phyloP scores from a whole-genome alignment of 2,797 vertebrate species.

The Staurois parvus region DNA sequence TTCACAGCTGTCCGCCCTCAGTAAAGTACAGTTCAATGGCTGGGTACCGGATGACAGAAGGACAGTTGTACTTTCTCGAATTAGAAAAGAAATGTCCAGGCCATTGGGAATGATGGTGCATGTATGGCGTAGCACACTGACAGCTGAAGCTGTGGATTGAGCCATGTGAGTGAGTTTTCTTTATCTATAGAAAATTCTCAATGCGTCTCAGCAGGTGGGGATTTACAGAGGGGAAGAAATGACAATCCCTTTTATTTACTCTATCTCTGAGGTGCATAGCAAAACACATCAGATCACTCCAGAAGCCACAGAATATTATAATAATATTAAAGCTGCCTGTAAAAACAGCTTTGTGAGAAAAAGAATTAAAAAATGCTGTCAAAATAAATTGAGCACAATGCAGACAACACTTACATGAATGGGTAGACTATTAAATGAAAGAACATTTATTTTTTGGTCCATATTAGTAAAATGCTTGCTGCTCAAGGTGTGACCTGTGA shows the following conservation, averaged over 20 bases:
- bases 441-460: slow-evolving; percentile 7
- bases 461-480: slow-evolving; percentile 11
- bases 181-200: slow-evolving; percentile 19
- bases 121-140: background rate
- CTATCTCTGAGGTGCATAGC: slow-evolving; percentile 29
- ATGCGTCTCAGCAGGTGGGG: slow-evolving; percentile 15
- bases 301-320: slow-evolving; percentile 39
- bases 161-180: background rate
- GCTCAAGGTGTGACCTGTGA: background rate
- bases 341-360: slow-evolving; percentile 39
- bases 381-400: slow-evolving; percentile 23
- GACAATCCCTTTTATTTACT: slow-evolving; percentile 39
- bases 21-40: slow-evolving; percentile 34
- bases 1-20: slow-evolving; percentile 19
- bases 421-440: slow-evolving; percentile 40
- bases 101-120: background rate
- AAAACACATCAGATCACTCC: slow-evolving; percentile 38
- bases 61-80: slow-evolving; percentile 20
- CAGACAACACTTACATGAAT: slow-evolving; percentile 25
- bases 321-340: slow-evolving; percentile 36
- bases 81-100: slow-evolving; percentile 8
- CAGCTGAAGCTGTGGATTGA: slow-evolving; percentile 10
- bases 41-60: background rate
- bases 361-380: slow-evolving; percentile 39
- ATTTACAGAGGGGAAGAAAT: slow-evolving; percentile 25